phyloP scores from a whole-genome alignment of 2,888 invertebrate species.

The Cabera pusaria region DNA sequence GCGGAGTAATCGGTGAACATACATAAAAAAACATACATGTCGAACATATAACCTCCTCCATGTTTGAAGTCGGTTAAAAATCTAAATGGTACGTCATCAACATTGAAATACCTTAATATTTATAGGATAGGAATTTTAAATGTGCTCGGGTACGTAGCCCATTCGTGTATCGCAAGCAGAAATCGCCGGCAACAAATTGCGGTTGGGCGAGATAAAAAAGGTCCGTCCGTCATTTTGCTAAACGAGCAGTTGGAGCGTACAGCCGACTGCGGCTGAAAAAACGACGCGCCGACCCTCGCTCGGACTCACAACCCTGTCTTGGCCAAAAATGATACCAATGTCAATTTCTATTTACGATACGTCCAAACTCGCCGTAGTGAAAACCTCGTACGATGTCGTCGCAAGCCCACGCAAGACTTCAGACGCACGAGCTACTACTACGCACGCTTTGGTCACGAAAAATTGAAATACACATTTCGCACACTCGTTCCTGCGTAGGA shows the following conservation, averaged over 20 bases:
- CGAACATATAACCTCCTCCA: no score
- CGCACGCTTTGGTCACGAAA: slow-evolving; percentile 28
- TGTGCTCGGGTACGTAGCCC: slow-evolving; percentile 51
- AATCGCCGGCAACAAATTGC: slow-evolving; percentile 78
- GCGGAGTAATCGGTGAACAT: no score
- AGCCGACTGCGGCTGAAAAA: slow-evolving; percentile 58
- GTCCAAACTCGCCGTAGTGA: slow-evolving; percentile 39
- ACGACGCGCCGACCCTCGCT: slow-evolving; percentile 50
- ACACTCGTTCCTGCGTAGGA: slow-evolving; percentile 32
- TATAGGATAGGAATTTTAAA: slow-evolving; percentile 67
- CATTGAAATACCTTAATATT: slow-evolving; percentile 59
- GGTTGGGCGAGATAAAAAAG: slow-evolving; percentile 80
- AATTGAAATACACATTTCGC: slow-evolving; percentile 39
- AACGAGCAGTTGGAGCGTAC: slow-evolving; percentile 64
- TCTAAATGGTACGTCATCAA: slow-evolving; percentile 48
- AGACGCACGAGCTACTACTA: slow-evolving; percentile 15
- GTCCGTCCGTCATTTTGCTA: slow-evolving; percentile 79
- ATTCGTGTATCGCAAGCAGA: slow-evolving; percentile 66
- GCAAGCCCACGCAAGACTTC: slow-evolving; percentile 17
- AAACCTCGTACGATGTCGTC: slow-evolving; percentile 5
- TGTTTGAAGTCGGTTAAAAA: no score
- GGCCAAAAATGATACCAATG: slow-evolving; percentile 63
- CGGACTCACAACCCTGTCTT: slow-evolving; percentile 31
- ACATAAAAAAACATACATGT: no score
- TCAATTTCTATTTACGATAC: slow-evolving; percentile 61